Base-by-base conservation (phyloP, 1,140 invertebrate genomes). In the Leptopilina clavipes region DNA sequence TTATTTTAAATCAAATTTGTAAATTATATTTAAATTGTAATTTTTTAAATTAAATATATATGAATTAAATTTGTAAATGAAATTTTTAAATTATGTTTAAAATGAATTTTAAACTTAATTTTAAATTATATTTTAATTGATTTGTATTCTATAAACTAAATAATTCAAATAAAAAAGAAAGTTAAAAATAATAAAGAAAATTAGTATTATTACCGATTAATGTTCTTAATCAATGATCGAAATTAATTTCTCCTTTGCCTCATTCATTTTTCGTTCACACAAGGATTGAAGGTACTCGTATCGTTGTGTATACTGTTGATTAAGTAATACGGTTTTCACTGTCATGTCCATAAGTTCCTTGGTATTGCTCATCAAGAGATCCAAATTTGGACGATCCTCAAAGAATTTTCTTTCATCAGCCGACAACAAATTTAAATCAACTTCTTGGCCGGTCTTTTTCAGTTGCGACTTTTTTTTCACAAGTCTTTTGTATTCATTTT, bases 331-430 rank as follows among this genome's bases (percentile, higher is more conserved):
- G n/a, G 83, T 56, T 78, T 83, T 83, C 9, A 75, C 22, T 31
- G 83, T 72, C 0, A 77, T 11, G 5, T 81, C 75, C 3, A 71
- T 31, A 7, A 88, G 70, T 44, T 82, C 82, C 31, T 83, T 75
- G 11, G 76, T 76, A 48, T 85, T 87, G 22, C 78, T 77, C 43
- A 71, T 76, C n/a, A 88, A 83, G 1, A 81, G 11, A 71, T 83
- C 77, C 71, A 87, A 88, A 77, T 86, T 77, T 7, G 87, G 88
- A 3, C 77, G 76, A 9, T 48, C 52, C 18, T 19, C 19, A 7
- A 89, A 11, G 72, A 88, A 89, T 11, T 48, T 43, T 78, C 74
- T 86, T 19, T 88, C 83, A 18, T 25, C 52, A 9, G 86, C 83
- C 6, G 82, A 74, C 11, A 89, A 71, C 22, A 77, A 1, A 76